Conservation (phyloP, 35 echinoderm and acorn worm genomes). For the Lytechinus pictus region DNA sequence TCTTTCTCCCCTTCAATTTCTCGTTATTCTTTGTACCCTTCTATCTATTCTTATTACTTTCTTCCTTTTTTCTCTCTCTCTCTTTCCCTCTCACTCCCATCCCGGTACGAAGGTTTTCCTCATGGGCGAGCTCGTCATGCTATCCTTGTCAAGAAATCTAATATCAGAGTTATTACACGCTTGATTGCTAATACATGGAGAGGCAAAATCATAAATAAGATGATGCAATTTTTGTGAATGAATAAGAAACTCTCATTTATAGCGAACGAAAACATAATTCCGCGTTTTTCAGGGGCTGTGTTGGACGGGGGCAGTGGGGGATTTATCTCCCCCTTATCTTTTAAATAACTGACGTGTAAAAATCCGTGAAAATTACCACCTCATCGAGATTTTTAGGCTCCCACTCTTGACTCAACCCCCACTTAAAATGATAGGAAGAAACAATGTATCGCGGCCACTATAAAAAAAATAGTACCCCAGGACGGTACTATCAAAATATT, state of each 20-base stretch:
- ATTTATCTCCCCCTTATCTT: too few relatives aligned
- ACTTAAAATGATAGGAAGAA: too few relatives aligned
- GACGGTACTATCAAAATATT: too few relatives aligned
- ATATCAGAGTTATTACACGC: neutral
- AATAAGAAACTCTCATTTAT: neutral
- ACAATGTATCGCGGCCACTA: too few relatives aligned
- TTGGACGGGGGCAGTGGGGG: too few relatives aligned
- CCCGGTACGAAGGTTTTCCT: neutral
- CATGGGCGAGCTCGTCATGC: neutral
- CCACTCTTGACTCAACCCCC: too few relatives aligned
- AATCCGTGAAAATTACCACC: too few relatives aligned
- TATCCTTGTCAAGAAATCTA: neutral
- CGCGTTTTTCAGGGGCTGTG: too few relatives aligned
- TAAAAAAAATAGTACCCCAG: too few relatives aligned
- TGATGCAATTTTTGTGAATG: neutral
- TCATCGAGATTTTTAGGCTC: too few relatives aligned
- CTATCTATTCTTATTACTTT: neutral
- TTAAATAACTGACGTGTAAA: too few relatives aligned
- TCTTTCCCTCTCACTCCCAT: neutral
- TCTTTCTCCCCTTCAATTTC: neutral
- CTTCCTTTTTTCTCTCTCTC: neutral
- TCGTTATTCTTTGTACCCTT: neutral
- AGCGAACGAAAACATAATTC: too few relatives aligned
- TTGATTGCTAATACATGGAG: neutral
- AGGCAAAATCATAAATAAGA: neutral